Base-by-base conservation (phyloP, 1,140 invertebrate species). In the Liolophura sinensis region DNA sequence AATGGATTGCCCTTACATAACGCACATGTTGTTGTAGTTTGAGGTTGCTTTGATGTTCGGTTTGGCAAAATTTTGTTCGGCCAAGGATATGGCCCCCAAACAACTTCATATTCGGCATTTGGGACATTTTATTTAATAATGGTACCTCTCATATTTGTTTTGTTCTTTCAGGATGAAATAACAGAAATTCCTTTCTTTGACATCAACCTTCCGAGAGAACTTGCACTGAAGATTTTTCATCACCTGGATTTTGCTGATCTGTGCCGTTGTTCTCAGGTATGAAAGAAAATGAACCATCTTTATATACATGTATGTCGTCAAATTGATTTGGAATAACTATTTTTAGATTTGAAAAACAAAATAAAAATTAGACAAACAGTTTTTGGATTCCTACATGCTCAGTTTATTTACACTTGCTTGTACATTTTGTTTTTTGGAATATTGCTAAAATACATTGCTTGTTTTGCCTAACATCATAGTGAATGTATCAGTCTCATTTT, bases 161-260 rank as follows among this genome's bases (percentile, higher is more conserved):
- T 69, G 24, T 55, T 55, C 61, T 73, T 74, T 40, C 65, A 83
- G 82, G 73, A 82, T 80, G 82, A 83, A 65, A 80, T 83, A 15
- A 81, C 73, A 65, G 80, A 82, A 65, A 82, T 83, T 62, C 82
- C 82, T 56, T 83, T 83, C 65, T 83, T 83, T 78, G 82, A 82
- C 54, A 65, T 72, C 22, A 73, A 59, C 47, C 20, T 83, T 16
- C 76, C 82, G 1, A 71, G 78, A 67, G 82, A 83, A 65, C 71
- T 83, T 47, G 82, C 79, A 12, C 60, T 83, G 0, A 78, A 81
- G 52, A 83, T 83, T 54, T 83, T 83, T 67, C 60, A 78, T 47
- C 70, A 75, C 67, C 71, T 83, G 16, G 71, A 69, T 64, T 63
- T 78, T 50, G 64, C 59, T 47, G 76, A 80, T 59, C 64, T 83